These are phyloP conservation scores for Thalassaphorura encarpata DNA, from an alignment of 1,140 invertebrate genomes.

Conservation along the genomic window DNA sequence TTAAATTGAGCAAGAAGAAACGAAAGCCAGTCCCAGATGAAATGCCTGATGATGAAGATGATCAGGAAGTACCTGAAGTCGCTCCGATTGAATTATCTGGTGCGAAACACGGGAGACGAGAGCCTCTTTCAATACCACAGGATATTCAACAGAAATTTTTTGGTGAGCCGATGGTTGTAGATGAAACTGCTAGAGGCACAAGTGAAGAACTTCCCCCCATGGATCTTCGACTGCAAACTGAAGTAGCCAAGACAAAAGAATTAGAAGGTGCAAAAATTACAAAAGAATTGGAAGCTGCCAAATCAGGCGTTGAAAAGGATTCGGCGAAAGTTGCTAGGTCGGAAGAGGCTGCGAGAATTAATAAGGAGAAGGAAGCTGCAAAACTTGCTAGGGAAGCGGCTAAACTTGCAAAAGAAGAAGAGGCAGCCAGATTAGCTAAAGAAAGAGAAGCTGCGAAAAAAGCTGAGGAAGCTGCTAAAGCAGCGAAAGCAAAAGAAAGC, in stretches of 20 bases:
- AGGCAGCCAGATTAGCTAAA: too few species aligned
- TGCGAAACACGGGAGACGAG: too few species aligned
- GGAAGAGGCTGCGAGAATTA: not conserved
- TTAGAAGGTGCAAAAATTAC: not conserved
- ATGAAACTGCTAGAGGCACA: too few species aligned
- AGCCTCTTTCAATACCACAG: too few species aligned
- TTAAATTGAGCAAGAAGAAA: slow-evolving; percentile 26
- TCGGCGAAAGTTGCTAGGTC: not conserved
- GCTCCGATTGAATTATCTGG: too few species aligned
- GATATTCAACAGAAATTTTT: too few species aligned
- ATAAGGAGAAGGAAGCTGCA: too few species aligned
- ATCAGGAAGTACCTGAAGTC: slow-evolving; percentile 34
- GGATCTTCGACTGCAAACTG: too few species aligned
- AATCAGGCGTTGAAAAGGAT: not conserved
- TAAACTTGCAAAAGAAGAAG: not conserved
- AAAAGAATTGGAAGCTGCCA: not conserved
- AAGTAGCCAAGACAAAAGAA: too few species aligned
- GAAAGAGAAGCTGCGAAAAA: slow-evolving; percentile 1
- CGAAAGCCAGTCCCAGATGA: slow-evolving; percentile 33
- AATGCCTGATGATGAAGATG: slow-evolving; percentile 22
- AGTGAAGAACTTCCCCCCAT: too few species aligned
- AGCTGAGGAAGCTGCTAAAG: slow-evolving; percentile 5
- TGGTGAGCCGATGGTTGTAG: too few species aligned
- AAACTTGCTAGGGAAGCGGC: too few species aligned
- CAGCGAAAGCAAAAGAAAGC: not conserved